These are phyloP conservation scores for Reticulitermes speratus DNA, from an alignment of 1,140 invertebrate species.

Conservation along the genomic window DNA sequence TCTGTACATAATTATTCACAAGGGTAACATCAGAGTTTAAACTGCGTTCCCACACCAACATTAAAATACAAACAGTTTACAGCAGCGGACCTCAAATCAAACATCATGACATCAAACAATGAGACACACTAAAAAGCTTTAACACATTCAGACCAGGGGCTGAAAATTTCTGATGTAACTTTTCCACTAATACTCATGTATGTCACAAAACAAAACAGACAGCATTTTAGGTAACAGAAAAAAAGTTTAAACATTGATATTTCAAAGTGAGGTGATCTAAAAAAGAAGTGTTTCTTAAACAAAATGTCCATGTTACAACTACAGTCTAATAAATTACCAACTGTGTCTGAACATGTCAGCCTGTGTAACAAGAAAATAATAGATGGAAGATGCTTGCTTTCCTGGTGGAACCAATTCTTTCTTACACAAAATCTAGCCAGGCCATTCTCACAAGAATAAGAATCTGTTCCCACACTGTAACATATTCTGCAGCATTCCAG, in stretches of 20 bases:
- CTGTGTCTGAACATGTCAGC: background rate
- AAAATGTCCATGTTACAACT: too few species aligned
- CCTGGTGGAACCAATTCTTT: background rate
- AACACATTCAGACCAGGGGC: too few species aligned
- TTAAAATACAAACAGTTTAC: background rate
- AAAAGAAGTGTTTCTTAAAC: too few species aligned
- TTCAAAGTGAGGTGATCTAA: too few species aligned
- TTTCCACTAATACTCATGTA: too few species aligned
- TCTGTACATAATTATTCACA: background rate
- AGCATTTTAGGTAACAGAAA: too few species aligned
- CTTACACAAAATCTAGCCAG: background rate
- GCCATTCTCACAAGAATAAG: background rate
- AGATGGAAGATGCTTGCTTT: conserved; percentile 9
- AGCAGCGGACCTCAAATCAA: background rate
- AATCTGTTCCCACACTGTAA: background rate
- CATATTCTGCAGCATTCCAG: background rate
- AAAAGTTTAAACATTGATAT: too few species aligned
- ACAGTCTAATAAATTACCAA: too few species aligned
- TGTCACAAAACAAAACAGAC: too few species aligned
- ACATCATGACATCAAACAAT: background rate
- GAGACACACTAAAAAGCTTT: background rate
- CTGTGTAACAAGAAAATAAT: background rate
- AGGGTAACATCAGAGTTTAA: background rate
- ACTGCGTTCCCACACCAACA: conserved; percentile 1
- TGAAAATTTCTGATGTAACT: too few species aligned